A percentile compares a stretch with the other conserved stretches of the same genome.
Evolutionary conservation across 1,140 invertebrate species (phyloP).

Genomic region (Ips nitidus): DNA sequence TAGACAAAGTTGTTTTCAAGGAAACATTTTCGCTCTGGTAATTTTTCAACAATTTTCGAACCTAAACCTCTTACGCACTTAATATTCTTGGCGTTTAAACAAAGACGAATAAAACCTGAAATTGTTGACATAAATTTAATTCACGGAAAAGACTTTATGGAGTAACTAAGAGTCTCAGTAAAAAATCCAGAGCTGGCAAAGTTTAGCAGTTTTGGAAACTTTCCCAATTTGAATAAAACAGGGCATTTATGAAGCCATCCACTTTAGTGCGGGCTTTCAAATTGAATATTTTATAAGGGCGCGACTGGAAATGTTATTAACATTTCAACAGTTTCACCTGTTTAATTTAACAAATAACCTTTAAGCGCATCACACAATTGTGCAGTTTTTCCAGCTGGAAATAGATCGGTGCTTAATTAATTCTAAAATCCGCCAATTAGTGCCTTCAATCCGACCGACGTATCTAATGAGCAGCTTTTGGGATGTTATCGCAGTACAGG

Average conservation of each 20-base stretch:
- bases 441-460: constrained; percentile 17
- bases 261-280: background rate
- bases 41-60: too few species aligned
- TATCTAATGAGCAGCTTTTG: constrained; percentile 25
- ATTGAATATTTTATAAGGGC: constrained; percentile 14
- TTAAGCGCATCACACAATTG: background rate
- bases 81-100: too few species aligned
- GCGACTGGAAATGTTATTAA: background rate
- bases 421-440: constrained; percentile 25
- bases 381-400: background rate
- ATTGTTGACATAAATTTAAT: constrained; percentile 21
- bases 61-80: too few species aligned
- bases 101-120: background rate
- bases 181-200: constrained; percentile 12
- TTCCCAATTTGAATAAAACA: constrained; percentile 18
- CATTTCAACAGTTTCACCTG: background rate
- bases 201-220: constrained; percentile 17
- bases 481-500: constrained; percentile 19
- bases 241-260: background rate
- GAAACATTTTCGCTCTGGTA: too few species aligned
- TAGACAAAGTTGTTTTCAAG: too few species aligned
- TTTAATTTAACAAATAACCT: background rate
- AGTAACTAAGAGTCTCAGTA: background rate
- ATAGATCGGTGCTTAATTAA: constrained; percentile 28
- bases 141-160: constrained; percentile 4